Percentiles rank a stretch among this genome's conserved stretches.
Conservation (phyloP, 2,113 vertebrate species). For the Campylomormyrus tamandua region DNA sequence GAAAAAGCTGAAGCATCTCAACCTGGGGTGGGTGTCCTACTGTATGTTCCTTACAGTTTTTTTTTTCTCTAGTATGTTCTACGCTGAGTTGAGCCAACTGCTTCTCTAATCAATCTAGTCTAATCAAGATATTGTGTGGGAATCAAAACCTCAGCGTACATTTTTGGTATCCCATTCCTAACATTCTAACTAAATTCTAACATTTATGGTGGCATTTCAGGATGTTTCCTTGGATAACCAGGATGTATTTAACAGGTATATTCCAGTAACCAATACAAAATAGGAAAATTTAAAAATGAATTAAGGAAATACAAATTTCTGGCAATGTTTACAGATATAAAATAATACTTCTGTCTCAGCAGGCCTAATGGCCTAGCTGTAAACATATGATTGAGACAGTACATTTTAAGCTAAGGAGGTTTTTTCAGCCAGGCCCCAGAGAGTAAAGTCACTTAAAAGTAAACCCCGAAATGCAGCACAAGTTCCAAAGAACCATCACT, state of each 20-base stretch:
- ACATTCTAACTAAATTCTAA: neutral
- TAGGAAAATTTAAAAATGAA: neutral
- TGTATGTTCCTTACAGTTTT: neutral
- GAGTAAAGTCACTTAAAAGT: neutral
- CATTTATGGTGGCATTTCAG: neutral
- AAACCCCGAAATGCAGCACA: neutral
- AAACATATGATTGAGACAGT: neutral
- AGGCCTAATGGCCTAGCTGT: neutral
- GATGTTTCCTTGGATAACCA: neutral
- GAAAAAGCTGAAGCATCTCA: constrained; percentile 95
- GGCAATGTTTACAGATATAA: neutral
- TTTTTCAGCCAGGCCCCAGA: neutral
- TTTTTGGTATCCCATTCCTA: neutral
- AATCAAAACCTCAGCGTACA: neutral
- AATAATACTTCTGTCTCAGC: neutral
- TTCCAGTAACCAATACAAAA: neutral
- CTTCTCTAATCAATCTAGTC: neutral
- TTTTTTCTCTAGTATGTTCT: neutral
- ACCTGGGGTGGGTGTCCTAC: neutral
- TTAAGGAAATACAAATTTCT: neutral
- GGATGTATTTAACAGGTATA: neutral
- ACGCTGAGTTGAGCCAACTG: neutral
- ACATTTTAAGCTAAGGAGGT: neutral
- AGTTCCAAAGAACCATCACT: neutral
- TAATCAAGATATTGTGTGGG: neutral